These are phyloP conservation scores for Siderastrea siderea DNA, from an alignment of 92 coral and sea anemone species.

Conservation along the genomic window DNA sequence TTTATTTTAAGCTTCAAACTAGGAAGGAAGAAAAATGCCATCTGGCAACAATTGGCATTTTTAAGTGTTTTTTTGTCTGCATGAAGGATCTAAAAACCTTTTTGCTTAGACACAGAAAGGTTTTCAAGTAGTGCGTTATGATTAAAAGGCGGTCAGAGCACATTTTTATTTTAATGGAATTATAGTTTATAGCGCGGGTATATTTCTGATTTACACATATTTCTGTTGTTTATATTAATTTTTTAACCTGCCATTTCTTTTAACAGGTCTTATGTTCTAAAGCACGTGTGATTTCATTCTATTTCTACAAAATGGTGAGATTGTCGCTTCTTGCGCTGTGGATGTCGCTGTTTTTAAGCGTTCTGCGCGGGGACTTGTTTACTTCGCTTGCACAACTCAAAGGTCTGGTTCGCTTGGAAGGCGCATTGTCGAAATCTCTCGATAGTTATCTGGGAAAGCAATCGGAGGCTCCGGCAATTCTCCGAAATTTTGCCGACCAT, in stretches of 20 bases:
- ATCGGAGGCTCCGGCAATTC: conserved; percentile 52
- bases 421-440: conserved; percentile 59
- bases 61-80: not conserved
- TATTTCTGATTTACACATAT: conserved; percentile 21
- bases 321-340: not conserved
- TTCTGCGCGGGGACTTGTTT: conserved; percentile 8
- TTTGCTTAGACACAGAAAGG: not conserved
- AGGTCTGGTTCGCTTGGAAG: conserved; percentile 83
- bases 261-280: conserved; percentile 27
- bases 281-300: conserved; percentile 2
- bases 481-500: conserved; percentile 53
- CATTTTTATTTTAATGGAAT: not conserved
- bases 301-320: conserved; percentile 23
- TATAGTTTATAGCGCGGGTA: not conserved
- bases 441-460: conserved; percentile 63
- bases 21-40: not conserved
- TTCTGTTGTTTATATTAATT: not conserved
- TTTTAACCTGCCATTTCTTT: conserved; percentile 3
- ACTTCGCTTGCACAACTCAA: conserved; percentile 61
- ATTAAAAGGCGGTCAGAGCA: not conserved
- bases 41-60: not conserved
- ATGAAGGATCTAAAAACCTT: not conserved
- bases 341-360: not conserved
- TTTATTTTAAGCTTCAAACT: not conserved
- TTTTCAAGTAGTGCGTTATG: not conserved